Evolutionary conservation across 2,888 invertebrate species (phyloP), one percentile per base, ranked within the genome.

Genomic region (Nycteola revayana): DNA sequence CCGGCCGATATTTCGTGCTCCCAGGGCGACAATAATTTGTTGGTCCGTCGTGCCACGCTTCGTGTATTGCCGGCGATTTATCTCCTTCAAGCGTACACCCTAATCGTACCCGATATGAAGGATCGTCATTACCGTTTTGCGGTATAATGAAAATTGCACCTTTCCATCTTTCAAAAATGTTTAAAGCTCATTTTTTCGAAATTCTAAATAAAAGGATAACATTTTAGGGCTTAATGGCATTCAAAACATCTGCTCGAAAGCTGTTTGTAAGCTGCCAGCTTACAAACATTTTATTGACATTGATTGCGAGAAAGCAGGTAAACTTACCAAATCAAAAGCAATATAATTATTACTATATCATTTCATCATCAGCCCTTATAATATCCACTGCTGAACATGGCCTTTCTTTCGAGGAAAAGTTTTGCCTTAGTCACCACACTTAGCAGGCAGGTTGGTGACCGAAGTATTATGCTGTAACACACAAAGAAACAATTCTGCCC

Each of bases 11-110:
- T 80, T 79, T 79, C 79, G 69, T 76, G 70, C 68, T 82, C 81
- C 82, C 82, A 63, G 71, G 78, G 73, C 79, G 80, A 78, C 80
- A 74, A 83, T 84, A 85, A 84, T 84, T 84, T 83, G 82, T 83
- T 80, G 73, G 79, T 76, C 75, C 79, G 75, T 77, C 77, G 75
- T 71, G 63, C 67, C 65, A 64, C 65, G 69, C 63, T 64, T 55
- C 71, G 64, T 75, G 72, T 75, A 78, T 73, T 71, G 68, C 71
- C 61, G 47, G 32, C 75, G 61, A 77, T 80, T 76, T 77, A 80
- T 79, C 71, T 73, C 68, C 67, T 73, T 76, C 76, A 76, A 55
- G 64, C 65, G 60, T 61, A 50, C 50, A 60, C 68, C 74, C 74
- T 75, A 77, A 76, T 77, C 74, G 72, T 58, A 42, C 51, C 56